A percentile compares a stretch with the other conserved stretches of the same genome.
phyloP scores from a whole-genome alignment of 1,140 invertebrate genomes.

The Hetaerina americana region DNA sequence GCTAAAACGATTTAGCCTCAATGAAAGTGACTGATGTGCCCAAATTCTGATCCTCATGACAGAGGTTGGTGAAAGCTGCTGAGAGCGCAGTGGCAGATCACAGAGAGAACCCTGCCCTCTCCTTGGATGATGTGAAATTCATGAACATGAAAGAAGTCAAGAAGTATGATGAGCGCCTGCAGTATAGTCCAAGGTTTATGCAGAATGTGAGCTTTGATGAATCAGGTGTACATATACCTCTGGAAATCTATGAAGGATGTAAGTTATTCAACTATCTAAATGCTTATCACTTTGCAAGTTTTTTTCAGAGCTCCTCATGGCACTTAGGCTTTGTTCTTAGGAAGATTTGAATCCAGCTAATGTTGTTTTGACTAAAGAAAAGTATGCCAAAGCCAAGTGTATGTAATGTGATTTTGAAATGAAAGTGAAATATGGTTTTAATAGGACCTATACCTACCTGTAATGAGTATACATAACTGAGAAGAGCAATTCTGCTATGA shows the following conservation, averaged over 20 bases:
- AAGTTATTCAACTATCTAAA: not conserved
- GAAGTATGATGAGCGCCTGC: not conserved
- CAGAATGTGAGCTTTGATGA: constrained; percentile 2
- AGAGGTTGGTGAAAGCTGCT: not conserved
- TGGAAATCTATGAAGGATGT: constrained; percentile 5
- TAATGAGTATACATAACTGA: no score
- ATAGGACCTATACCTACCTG: no score
- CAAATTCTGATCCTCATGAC: not conserved
- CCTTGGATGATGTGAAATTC: not conserved
- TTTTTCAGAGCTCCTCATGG: no score
- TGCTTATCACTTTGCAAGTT: no score
- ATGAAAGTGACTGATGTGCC: not conserved
- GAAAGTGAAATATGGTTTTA: no score
- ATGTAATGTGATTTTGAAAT: no score
- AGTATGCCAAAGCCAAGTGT: no score
- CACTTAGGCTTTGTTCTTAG: no score
- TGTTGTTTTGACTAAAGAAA: no score
- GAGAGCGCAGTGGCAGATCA: not conserved
- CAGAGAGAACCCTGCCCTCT: not conserved
- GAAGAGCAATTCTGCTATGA: no score
- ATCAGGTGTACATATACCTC: constrained; percentile 1
- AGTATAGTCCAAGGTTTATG: not conserved
- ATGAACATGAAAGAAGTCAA: not conserved
- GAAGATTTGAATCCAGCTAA: no score
- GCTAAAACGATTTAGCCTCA: no score